Evolutionary conservation across 2,797 vertebrate species (phyloP), one percentile per base, ranked within the genome.

Genomic region (Bovichtus variegatus): DNA sequence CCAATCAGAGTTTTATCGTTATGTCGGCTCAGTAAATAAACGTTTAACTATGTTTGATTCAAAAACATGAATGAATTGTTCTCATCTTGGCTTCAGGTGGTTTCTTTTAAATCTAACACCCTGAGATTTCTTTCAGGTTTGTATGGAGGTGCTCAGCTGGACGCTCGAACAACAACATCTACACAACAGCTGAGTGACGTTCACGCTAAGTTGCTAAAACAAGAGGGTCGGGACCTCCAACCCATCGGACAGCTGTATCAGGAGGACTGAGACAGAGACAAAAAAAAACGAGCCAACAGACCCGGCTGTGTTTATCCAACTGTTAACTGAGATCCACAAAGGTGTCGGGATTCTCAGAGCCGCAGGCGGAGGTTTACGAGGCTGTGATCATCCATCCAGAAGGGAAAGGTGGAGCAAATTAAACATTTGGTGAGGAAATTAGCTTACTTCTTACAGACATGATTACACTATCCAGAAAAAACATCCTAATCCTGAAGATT

Each of bases 211-310:
- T 25, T 72, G 75, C 71, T 70, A 65, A 75, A 77, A 75, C 62
- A 51, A 65, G 69, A 44, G 44, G 65, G 63, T 76, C 60, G 2
- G 61, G 71, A 75, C 54, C 62, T 43, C 36, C 43, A 27, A n/a
- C 46, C 50, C 23, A 13, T 9, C 12, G 2, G 65, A 80, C 83
- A 90, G 87, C 89, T 87, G 85, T 78, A 59, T 74, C 38, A 16
- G 25, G 2, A 51, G 29, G n/a, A 25, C 67, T 2, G 53, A 63
- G 51, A 46, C 60, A 29, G 65, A 38, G 23, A 65, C 29, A 50
- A 41, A 74, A n/a, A 11, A 27, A 34, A 38, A 68, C 10, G 70
- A 61, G 54, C 69, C 72, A n/a, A 44, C 44, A 65, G 27, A 13
- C 27, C n/a, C 19, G 19, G 1, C 66, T 70, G 69, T 75, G 85